Base-by-base conservation (phyloP, 2,888 invertebrate genomes). In the Odontocerum albicorne region DNA sequence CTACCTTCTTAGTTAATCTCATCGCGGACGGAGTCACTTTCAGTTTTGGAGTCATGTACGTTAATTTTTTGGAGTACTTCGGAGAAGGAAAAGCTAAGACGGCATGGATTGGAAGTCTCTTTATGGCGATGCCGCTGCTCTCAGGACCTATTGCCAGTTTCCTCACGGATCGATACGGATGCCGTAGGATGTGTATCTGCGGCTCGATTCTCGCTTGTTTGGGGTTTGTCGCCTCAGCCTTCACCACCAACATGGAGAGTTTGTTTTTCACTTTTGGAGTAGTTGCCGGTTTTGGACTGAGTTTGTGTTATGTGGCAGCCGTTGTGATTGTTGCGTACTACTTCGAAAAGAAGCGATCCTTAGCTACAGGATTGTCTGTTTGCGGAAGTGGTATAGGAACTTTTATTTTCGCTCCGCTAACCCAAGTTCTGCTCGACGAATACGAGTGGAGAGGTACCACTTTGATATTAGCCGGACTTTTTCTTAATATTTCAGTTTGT, bases 21-120 rank as follows among this genome's bases (percentile, higher is more conserved):
- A 92, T 96, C 65, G 92, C 92, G 33, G 96, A 96, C 70, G 96
- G 96, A 2, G 86, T 94, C 62, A 92, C 92, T 1, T 93, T 94
- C 74, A 91, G 91, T 61, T 95, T 95, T 71, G 96, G 96, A 50
- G 88, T 95, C 3, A 86, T 96, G 65, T 94, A 84, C 71, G 87
- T 90, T 2, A 89, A 92, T 67, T 89, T 96, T 66, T 77, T 92
- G 53, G 84, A 88, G 64, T 88, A 91, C 69, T 96, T 94, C 72
- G 86, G 86, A 40, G 87, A 90, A 67, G 86, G 88, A 46, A 90
- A 91, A 65, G 87, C 91, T 50, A 89, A 90, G 67, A 94, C 95
- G 1, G 91, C 94, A 2, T 90, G 91, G 88, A 89, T 95, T 58
- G 93, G 92, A 2, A 89, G 92, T 47, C 77, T 96, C 45, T 93